Conservation (phyloP, 2,797 vertebrate species). For the Pampus argenteus region DNA sequence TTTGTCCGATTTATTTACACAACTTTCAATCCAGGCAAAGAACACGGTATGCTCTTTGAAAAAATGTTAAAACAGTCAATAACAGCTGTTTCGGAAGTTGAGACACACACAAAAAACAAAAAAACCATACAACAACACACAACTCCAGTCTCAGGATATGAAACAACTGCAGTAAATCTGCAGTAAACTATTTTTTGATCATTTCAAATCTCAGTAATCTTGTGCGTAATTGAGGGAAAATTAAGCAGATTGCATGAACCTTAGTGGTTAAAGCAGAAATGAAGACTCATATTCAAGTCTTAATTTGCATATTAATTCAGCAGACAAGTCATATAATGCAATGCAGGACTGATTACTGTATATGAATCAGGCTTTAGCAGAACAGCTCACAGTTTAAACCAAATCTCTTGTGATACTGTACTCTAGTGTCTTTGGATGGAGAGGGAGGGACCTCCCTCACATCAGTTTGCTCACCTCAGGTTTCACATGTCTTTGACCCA, state of each 20-base stretch:
- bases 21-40: constrained; percentile 18
- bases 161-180: constrained; percentile 46
- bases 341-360: constrained; percentile 5
- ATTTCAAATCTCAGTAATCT: constrained; percentile 36
- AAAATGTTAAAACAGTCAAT: not conserved
- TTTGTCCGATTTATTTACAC: constrained; percentile 29
- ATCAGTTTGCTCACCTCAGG: constrained; percentile 74
- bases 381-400: constrained; percentile 37
- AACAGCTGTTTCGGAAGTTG: constrained; percentile 27
- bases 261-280: constrained; percentile 39
- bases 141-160: constrained; percentile 46
- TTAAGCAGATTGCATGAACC: constrained; percentile 42
- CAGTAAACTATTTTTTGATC: constrained; percentile 32
- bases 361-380: constrained; percentile 33
- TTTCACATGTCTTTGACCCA: constrained; percentile 65
- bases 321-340: constrained; percentile 18
- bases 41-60: constrained; percentile 2
- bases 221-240: constrained; percentile 35
- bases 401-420: constrained; percentile 42
- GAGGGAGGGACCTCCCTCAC: constrained; percentile 28
- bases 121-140: constrained; percentile 24
- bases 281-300: constrained; percentile 19
- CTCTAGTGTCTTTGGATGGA: constrained; percentile 69
- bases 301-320: constrained; percentile 42
- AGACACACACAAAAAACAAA: not conserved